Base-by-base conservation (phyloP, 2,888 invertebrate species). In the Drosophila helvetica region DNA sequence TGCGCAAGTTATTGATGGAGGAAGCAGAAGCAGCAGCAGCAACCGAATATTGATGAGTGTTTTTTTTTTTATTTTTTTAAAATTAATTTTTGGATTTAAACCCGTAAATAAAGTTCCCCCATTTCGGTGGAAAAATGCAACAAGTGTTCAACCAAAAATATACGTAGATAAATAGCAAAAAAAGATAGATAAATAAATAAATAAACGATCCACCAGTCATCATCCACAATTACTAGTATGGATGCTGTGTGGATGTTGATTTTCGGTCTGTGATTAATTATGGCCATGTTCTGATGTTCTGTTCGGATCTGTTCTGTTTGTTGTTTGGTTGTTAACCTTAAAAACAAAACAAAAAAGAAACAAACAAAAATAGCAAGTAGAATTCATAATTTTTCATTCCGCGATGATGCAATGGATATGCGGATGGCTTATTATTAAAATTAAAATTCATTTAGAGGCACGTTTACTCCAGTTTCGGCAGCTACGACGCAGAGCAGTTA, bases 401-500 rank as follows among this genome's bases (percentile, higher is more conserved):
- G 57, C 51, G 88, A 83, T 83, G 83, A 83, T 86, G 86, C 88
- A 84, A 84, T 80, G 74, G 73, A 55, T 67, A 67, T 57, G 17
- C 19, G 38, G 19, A 55, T 65, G 64, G 86, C 85, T 84, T 75
- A 80, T 86, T 85, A 84, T 25, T 51, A 70, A 79, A 79, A 80
- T 86, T 75, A 80, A 79, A 80, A 75, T 79, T 86, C 68, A 80
- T 80, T 80, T 79, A 79, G 67, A 86, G 75, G 69, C 86, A 86
- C 84, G 86, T 84, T 86, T 88, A 86, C 86, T 86, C 88, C 74
- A 86, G 87, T 86, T 86, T 86, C 79, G 58, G 38, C 38, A 79
- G 81, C 71, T 53, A 19, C 53, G 42, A 58, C 30, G 27, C 6
- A 46, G 7, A 6, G 66, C 69, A 48, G 51, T 52, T 68, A 77